These are phyloP conservation scores for Hycleus phaleratus DNA, from an alignment of 1,140 invertebrate genomes.

Conservation along the genomic window DNA sequence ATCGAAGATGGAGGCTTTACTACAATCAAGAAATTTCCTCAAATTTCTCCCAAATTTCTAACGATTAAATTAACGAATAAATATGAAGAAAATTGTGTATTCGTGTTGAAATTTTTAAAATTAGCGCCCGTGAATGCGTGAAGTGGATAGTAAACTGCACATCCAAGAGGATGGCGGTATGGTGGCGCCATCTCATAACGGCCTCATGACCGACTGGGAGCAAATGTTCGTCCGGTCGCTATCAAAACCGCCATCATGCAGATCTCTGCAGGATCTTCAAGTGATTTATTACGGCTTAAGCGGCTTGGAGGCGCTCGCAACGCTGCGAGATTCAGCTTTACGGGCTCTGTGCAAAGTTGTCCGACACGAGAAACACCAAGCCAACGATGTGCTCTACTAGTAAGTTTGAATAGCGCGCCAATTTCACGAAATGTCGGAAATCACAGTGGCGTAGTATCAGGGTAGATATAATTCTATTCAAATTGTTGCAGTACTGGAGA, in stretches of 20 bases:
- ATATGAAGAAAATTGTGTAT: no score
- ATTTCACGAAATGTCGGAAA: no score
- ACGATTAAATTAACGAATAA: no score
- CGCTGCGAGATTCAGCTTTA: slow-evolving; percentile 61
- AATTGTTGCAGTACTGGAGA: slow-evolving; percentile 64
- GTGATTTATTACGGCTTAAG: slow-evolving; percentile 68
- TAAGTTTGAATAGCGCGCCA: slow-evolving; percentile 43
- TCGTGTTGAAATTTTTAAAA: no score
- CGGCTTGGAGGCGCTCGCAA: slow-evolving; percentile 63
- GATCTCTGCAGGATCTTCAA: slow-evolving; percentile 64
- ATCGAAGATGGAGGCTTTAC: no score
- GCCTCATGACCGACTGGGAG: slow-evolving; percentile 49
- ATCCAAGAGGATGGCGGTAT: slow-evolving; percentile 9
- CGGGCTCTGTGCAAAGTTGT: slow-evolving; percentile 62
- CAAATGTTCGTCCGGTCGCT: slow-evolving; percentile 56
- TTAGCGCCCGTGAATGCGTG: slow-evolving; percentile 1
- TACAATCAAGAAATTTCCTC: no score
- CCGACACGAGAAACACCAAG: slow-evolving; percentile 65
- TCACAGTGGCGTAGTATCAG: background rate
- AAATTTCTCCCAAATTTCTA: no score
- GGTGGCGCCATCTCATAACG: slow-evolving; percentile 26
- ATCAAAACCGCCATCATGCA: slow-evolving; percentile 51
- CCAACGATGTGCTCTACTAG: slow-evolving; percentile 76
- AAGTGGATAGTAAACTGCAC: slow-evolving; percentile 7
- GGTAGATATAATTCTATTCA: background rate